phyloP scores from a whole-genome alignment of 2,888 invertebrate genomes.

The Lasioglossum oenotherae region DNA sequence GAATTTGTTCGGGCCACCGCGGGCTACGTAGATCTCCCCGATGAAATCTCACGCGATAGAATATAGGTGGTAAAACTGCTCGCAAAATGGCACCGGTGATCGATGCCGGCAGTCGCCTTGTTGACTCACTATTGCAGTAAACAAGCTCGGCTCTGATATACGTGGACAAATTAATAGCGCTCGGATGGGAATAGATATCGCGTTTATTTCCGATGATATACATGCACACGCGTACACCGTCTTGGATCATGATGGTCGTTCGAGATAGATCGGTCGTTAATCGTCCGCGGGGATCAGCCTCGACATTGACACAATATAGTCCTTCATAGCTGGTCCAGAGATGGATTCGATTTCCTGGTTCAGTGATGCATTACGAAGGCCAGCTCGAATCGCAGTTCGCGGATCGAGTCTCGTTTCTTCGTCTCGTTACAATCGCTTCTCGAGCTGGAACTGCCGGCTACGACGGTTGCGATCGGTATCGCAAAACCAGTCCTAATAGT shows the following conservation, averaged over 20 bases:
- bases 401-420: neutral
- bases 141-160: neutral
- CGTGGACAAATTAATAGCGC: constrained; percentile 2
- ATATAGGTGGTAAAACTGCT: neutral
- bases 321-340: constrained; percentile 32
- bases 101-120: neutral
- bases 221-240: neutral
- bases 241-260: neutral
- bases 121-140: neutral
- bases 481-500: neutral
- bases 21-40: neutral
- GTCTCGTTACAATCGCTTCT: neutral
- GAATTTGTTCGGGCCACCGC: neutral
- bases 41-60: neutral
- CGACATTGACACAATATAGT: constrained; percentile 56
- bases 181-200: neutral
- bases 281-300: constrained; percentile 34
- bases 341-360: constrained; percentile 60
- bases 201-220: neutral
- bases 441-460: neutral
- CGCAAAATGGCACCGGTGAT: neutral
- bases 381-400: constrained; percentile 16
- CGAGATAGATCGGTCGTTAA: constrained; percentile 36
- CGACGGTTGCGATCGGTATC: neutral
- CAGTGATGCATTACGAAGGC: constrained; percentile 65